These are phyloP conservation scores for Nettapus auritus DNA, from an alignment of 2,113 vertebrate genomes.

Conservation along the genomic window DNA sequence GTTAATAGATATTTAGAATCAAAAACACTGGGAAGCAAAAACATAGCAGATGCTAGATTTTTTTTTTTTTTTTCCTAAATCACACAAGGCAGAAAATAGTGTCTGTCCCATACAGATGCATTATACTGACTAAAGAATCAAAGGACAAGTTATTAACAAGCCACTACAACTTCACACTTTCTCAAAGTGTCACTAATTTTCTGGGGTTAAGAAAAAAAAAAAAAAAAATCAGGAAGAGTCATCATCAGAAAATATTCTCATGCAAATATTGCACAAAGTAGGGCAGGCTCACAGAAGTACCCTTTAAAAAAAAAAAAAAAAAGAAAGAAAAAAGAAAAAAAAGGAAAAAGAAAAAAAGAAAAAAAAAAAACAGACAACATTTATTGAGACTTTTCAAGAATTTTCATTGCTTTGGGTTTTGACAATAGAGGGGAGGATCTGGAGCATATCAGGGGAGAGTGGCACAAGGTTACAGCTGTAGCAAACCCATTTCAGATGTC, in stretches of 20 bases:
- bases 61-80: not conserved
- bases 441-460: not conserved
- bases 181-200: not conserved
- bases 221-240: not conserved
- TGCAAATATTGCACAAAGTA: not conserved
- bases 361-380: not conserved
- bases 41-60: not conserved
- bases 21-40: not conserved
- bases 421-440: not conserved
- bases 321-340: not conserved
- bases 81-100: not conserved
- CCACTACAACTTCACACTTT: not conserved
- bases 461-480: not conserved
- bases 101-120: not conserved
- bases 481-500: not conserved
- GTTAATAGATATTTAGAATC: not conserved
- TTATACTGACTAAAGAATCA: not conserved
- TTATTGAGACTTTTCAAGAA: not conserved
- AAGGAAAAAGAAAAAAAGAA: not conserved
- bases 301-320: not conserved
- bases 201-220: not conserved
- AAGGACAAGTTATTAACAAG: not conserved
- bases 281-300: not conserved
- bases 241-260: not conserved
- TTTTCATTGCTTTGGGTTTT: not conserved